Conservation (phyloP, 1,140 invertebrate genomes). For the Heliconius eleuchia region DNA sequence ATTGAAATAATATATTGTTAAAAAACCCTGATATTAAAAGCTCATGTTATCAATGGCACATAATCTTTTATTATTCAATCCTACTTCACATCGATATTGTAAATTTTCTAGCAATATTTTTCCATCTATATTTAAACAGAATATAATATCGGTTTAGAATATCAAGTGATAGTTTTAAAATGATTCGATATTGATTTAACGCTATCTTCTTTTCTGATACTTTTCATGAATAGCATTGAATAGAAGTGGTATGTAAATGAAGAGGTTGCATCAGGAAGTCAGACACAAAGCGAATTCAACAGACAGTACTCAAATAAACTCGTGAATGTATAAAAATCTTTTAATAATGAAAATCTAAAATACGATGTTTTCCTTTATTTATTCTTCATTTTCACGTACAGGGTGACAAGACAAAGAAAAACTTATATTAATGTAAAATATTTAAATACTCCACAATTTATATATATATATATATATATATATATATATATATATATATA, state of each 20-base stretch:
- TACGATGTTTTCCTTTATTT: background rate
- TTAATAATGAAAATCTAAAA: background rate
- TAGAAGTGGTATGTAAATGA: background rate
- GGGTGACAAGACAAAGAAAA: too few species aligned
- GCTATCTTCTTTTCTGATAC: background rate
- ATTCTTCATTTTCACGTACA: background rate
- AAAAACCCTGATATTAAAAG: too few species aligned
- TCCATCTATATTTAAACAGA: background rate
- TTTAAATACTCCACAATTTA: too few species aligned
- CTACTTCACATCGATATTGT: background rate
- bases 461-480: too few species aligned
- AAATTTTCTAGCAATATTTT: background rate
- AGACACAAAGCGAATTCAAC: background rate
- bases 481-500: too few species aligned
- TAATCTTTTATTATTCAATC: background rate
- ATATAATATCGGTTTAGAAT: background rate
- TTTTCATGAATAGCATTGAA: constrained; percentile 5
- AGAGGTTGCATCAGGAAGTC: background rate
- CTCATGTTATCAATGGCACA: background rate
- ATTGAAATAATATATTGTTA: too few species aligned
- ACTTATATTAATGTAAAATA: too few species aligned
- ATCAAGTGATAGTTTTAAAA: background rate
- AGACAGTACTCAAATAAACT: background rate
- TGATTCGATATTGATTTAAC: background rate
- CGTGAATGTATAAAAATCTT: background rate